phyloP scores from a whole-genome alignment of 2,797 vertebrate species.

The Emys orbicularis region DNA sequence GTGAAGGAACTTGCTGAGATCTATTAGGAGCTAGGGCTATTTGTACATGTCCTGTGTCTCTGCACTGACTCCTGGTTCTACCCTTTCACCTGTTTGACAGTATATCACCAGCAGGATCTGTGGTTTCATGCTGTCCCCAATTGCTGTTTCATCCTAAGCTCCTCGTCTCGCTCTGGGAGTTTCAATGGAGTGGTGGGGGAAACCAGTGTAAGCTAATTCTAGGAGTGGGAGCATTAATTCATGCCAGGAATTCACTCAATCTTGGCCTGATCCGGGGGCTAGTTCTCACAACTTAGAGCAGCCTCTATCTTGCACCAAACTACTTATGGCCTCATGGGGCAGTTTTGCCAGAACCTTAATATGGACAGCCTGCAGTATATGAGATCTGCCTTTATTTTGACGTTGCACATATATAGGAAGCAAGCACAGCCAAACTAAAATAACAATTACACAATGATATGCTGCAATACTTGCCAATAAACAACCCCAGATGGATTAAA shows the following conservation, averaged over 20 bases:
- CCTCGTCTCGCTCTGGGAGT: not conserved
- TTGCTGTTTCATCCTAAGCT: not conserved
- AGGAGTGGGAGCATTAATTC: not conserved
- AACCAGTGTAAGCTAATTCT: not conserved
- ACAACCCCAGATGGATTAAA: slow-evolving; percentile 33
- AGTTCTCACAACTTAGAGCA: not conserved
- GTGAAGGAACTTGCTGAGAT: not conserved
- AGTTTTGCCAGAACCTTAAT: not conserved
- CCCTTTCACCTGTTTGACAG: not conserved
- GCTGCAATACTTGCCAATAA: slow-evolving; percentile 42
- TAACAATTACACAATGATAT: not conserved
- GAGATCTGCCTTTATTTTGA: not conserved
- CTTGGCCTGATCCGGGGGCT: not conserved
- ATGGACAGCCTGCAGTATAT: slow-evolving; percentile 5
- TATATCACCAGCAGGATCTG: not conserved
- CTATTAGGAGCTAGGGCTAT: not conserved
- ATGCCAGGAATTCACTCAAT: not conserved
- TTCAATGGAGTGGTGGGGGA: not conserved
- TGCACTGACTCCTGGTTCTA: not conserved
- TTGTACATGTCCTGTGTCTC: not conserved
- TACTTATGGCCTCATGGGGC: not conserved
- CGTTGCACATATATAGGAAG: not conserved
- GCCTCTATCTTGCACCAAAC: not conserved
- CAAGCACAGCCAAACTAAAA: slow-evolving; percentile 6
- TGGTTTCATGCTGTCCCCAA: not conserved